Conservation (phyloP, 2,113 vertebrate species). For the Pelvicachromis taeniatus region DNA sequence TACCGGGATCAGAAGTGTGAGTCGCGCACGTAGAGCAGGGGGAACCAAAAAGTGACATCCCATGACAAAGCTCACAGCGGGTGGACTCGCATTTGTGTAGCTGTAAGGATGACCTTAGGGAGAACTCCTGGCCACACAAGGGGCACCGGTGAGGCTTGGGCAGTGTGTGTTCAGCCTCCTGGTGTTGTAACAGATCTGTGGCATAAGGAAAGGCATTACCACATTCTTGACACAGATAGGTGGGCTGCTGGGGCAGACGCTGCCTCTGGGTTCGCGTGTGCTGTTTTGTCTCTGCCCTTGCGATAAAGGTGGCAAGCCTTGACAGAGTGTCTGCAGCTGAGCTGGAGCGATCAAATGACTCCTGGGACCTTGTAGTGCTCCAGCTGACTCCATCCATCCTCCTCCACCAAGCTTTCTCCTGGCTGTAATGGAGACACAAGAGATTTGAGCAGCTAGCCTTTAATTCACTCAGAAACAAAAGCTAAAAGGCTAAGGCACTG, state of each 20-base stretch:
- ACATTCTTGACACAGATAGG: constrained; percentile 49
- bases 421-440: neutral
- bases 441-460: neutral
- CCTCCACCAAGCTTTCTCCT: neutral
- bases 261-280: neutral
- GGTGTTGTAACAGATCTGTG: constrained; percentile 42
- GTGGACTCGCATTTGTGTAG: constrained; percentile 52
- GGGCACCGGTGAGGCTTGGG: constrained; percentile 65
- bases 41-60: neutral
- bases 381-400: constrained; percentile 69
- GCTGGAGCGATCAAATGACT: constrained; percentile 35
- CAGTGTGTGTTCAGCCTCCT: constrained; percentile 41
- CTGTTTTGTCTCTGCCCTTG: constrained; percentile 41
- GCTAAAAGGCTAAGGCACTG: neutral
- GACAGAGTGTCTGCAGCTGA: constrained; percentile 48
- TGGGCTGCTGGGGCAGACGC: neutral
- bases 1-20: neutral
- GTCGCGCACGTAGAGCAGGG: constrained; percentile 1
- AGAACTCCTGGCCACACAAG: constrained; percentile 61
- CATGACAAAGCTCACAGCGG: constrained; percentile 23
- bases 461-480: neutral
- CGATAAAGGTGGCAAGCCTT: constrained; percentile 64
- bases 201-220: constrained; percentile 30
- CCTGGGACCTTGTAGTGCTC: constrained; percentile 36
- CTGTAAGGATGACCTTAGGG: constrained; percentile 62